Evolutionary conservation across 2,888 invertebrate genomes (phyloP).

Genomic region (Ectemnius cavifrons): DNA sequence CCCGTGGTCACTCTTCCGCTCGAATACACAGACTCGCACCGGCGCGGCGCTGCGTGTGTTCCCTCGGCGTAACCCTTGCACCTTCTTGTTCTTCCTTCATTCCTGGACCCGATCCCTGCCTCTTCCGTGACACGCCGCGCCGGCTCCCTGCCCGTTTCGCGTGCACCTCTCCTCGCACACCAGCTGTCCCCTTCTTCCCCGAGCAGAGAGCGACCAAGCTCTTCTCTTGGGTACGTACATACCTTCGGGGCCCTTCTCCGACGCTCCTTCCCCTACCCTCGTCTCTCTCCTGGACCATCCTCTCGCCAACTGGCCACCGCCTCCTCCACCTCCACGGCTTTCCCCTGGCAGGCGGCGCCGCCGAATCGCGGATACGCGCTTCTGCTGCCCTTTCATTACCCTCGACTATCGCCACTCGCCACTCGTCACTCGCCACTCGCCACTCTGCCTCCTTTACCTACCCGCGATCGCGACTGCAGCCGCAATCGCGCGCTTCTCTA

Average conservation of each 20-base stretch:
- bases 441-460: too few species aligned
- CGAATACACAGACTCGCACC: neutral
- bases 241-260: slow-evolving; percentile 37
- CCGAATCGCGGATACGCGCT: slow-evolving; percentile 44
- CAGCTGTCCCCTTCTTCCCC: slow-evolving; percentile 35
- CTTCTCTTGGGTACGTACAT: neutral
- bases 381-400: slow-evolving; percentile 51
- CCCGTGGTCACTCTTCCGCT: neutral
- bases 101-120: slow-evolving; percentile 24
- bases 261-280: slow-evolving; percentile 34
- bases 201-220: neutral
- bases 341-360: slow-evolving; percentile 38
- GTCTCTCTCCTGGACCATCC: slow-evolving; percentile 44
- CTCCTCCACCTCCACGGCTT: slow-evolving; percentile 48
- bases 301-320: slow-evolving; percentile 43
- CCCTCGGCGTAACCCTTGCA: slow-evolving; percentile 12
- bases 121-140: slow-evolving; percentile 31
- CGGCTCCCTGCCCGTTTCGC: slow-evolving; percentile 28
- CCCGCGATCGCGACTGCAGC: neutral
- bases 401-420: slow-evolving; percentile 22
- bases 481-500: neutral
- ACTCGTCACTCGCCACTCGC: neutral
- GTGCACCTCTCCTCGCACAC: slow-evolving; percentile 59
- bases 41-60: neutral
- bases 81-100: slow-evolving; percentile 25